phyloP scores from a whole-genome alignment of 1,140 invertebrate genomes.

The Saccostrea echinata region DNA sequence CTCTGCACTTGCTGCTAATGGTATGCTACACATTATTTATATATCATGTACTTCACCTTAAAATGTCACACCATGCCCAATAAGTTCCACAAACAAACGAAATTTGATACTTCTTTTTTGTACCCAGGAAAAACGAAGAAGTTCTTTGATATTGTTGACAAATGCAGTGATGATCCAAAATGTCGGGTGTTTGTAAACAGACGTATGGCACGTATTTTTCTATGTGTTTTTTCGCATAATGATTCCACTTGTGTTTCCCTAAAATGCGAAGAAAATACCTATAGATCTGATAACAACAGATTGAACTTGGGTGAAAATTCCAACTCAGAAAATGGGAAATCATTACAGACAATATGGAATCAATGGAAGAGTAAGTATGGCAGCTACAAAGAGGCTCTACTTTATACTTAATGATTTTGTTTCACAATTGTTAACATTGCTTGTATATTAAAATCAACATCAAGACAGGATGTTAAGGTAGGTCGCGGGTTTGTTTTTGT shows the following conservation, averaged over 20 bases:
- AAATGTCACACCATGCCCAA: too few species aligned
- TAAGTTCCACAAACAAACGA: too few species aligned
- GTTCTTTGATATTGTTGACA: neutral
- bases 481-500: too few species aligned
- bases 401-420: neutral
- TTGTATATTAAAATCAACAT: too few species aligned
- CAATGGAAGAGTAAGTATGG: neutral
- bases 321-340: neutral
- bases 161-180: neutral
- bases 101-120: too few species aligned
- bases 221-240: neutral
- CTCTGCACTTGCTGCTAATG: too few species aligned
- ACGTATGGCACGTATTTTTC: neutral
- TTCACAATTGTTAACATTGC: neutral
- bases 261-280: neutral
- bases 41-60: too few species aligned
- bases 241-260: neutral
- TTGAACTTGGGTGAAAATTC: neutral
- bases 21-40: too few species aligned
- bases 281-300: neutral
- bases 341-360: neutral
- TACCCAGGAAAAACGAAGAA: neutral
- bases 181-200: neutral
- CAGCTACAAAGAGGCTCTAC: too few species aligned
- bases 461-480: too few species aligned